A percentile compares a stretch with the other conserved stretches of the same genome.
Conservation (phyloP, 2,797 vertebrate genomes). For the Malurus splendens region DNA sequence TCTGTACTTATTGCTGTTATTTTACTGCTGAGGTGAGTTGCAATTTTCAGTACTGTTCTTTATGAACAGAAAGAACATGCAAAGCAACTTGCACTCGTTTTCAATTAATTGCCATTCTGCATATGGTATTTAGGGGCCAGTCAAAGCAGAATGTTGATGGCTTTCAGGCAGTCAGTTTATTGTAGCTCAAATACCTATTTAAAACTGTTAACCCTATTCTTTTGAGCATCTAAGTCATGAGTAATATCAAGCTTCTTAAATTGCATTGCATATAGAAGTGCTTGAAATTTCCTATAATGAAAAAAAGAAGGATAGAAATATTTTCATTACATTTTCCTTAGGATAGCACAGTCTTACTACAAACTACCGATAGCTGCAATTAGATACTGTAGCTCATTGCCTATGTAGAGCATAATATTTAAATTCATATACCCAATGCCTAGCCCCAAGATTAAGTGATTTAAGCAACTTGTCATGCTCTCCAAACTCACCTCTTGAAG, state of each 20-base stretch:
- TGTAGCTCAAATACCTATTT: background rate
- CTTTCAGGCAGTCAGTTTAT: background rate
- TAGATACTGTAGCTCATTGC: background rate
- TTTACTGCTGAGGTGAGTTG: background rate
- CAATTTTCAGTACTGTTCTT: background rate
- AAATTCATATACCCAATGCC: background rate
- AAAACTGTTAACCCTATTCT: background rate
- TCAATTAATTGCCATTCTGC: background rate
- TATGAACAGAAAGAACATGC: background rate
- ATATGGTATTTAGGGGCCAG: background rate
- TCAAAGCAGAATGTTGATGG: background rate
- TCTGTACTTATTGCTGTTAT: background rate
- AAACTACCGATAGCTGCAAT: background rate
- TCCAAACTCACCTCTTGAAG: background rate
- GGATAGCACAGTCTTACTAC: background rate
- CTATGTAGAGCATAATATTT: background rate
- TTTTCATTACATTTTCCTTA: background rate
- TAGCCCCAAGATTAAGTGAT: background rate
- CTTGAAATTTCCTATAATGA: background rate
- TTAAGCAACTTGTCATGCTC: background rate
- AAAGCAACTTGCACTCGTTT: background rate
- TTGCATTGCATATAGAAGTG: background rate
- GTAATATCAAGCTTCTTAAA: background rate
- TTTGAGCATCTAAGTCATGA: background rate
- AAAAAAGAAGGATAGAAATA: background rate